phyloP scores from a whole-genome alignment of 2,888 invertebrate genomes.

The Lymantria monacha region DNA sequence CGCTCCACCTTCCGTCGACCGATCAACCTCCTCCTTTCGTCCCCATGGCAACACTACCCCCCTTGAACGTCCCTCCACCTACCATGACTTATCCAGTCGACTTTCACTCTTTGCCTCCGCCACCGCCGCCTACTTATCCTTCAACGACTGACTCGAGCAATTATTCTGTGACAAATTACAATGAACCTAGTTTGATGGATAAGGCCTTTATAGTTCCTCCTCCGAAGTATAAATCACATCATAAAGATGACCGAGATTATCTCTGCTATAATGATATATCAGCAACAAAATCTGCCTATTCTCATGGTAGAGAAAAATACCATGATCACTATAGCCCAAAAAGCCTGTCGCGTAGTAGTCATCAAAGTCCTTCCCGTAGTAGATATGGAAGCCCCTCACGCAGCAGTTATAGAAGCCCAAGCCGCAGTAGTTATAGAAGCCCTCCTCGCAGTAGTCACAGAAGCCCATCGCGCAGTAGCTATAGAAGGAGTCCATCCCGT shows the following conservation, averaged over 20 bases:
- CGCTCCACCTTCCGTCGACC: constrained; percentile 12
- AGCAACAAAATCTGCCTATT: constrained; percentile 27
- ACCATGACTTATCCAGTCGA: constrained; percentile 24
- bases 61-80: constrained; percentile 40
- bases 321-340: constrained; percentile 47
- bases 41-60: constrained; percentile 25
- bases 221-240: constrained; percentile 4
- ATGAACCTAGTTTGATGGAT: not conserved
- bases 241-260: constrained; percentile 3
- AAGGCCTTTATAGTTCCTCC: constrained; percentile 16
- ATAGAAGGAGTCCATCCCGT: constrained; percentile 37
- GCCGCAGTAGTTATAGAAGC: constrained; percentile 6
- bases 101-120: constrained; percentile 28
- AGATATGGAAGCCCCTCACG: not conserved
- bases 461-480: constrained; percentile 12
- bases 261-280: not conserved
- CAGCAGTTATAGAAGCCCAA: not conserved
- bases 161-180: constrained; percentile 5
- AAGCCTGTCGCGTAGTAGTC: constrained; percentile 15
- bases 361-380: constrained; percentile 25
- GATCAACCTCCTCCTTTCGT: constrained; percentile 21
- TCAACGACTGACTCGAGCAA: constrained; percentile 13
- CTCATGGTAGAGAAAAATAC: constrained; percentile 33
- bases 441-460: not conserved
- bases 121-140: constrained; percentile 29